Evolutionary conservation across 1,140 invertebrate genomes (phyloP).

Genomic region (Spodoptera frugiperda): DNA sequence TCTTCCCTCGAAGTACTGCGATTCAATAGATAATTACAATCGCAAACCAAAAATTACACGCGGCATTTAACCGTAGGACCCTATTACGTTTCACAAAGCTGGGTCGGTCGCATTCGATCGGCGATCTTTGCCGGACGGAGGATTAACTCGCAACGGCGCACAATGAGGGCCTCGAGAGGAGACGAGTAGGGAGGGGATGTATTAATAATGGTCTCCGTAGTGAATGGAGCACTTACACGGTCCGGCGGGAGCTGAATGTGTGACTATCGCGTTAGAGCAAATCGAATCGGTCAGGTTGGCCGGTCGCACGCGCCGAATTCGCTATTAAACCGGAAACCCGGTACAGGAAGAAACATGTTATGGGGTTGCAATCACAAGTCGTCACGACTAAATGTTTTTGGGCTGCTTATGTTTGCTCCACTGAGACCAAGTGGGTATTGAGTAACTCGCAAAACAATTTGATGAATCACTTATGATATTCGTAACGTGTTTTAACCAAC

Average conservation of each 20-base stretch:
- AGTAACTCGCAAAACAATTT: not conserved
- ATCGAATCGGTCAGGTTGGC: constrained; percentile 77
- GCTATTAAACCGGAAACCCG: constrained; percentile 72
- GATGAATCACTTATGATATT: not conserved
- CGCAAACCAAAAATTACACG: constrained; percentile 83
- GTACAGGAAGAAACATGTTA: constrained; percentile 60
- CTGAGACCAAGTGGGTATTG: not conserved
- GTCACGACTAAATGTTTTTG: constrained; percentile 11
- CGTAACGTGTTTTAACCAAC: not conserved
- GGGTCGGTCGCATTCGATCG: constrained; percentile 72
- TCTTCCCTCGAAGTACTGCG: constrained; percentile 74
- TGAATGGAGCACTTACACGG: constrained; percentile 83
- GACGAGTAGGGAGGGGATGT: constrained; percentile 71
- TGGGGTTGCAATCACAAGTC: constrained; percentile 47
- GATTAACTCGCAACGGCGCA: constrained; percentile 76
- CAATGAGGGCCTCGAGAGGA: constrained; percentile 74
- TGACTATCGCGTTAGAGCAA: constrained; percentile 81
- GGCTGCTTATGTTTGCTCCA: not conserved
- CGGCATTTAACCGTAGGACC: constrained; percentile 77
- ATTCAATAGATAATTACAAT: constrained; percentile 83
- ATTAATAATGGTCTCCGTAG: constrained; percentile 80
- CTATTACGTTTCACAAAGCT: constrained; percentile 77
- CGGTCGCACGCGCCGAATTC: constrained; percentile 75
- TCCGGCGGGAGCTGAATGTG: constrained; percentile 80
- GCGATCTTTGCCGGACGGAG: constrained; percentile 74